Conservation (phyloP, 2,797 vertebrate species). For the Nyctalus aviator region DNA sequence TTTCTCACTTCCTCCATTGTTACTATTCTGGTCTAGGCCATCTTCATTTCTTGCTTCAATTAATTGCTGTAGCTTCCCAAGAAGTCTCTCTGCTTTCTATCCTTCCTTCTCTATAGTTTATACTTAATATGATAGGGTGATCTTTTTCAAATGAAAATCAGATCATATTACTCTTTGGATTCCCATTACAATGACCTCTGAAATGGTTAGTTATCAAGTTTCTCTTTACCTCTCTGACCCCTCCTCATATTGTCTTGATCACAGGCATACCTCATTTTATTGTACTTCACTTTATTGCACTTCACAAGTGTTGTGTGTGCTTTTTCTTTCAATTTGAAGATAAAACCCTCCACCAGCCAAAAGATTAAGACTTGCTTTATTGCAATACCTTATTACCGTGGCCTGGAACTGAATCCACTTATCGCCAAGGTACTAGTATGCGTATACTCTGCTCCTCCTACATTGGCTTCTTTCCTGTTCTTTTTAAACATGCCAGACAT, state of each 20-base stretch:
- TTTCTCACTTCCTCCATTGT: background rate
- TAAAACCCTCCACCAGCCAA: background rate
- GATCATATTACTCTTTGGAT: background rate
- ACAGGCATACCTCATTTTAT: background rate
- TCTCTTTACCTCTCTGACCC: background rate
- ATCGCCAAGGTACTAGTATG: background rate
- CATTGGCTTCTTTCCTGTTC: background rate
- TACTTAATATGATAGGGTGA: background rate
- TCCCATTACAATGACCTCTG: background rate
- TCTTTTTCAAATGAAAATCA: background rate
- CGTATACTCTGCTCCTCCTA: background rate
- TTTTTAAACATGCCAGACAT: rapidly evolving
- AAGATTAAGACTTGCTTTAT: background rate
- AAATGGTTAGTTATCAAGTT: background rate
- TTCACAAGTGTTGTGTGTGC: background rate
- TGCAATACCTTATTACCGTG: background rate
- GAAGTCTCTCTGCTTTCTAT: background rate
- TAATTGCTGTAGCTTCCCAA: background rate
- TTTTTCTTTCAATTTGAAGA: background rate
- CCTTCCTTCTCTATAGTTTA: background rate
- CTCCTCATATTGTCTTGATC: background rate
- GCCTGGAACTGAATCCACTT: background rate
- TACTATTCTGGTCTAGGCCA: background rate
- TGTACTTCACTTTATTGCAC: background rate
- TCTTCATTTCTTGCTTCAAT: background rate